Evolutionary conservation across 2,113 vertebrate genomes (phyloP), one percentile per base, ranked within the genome.

Genomic region (Pipa parva): DNA sequence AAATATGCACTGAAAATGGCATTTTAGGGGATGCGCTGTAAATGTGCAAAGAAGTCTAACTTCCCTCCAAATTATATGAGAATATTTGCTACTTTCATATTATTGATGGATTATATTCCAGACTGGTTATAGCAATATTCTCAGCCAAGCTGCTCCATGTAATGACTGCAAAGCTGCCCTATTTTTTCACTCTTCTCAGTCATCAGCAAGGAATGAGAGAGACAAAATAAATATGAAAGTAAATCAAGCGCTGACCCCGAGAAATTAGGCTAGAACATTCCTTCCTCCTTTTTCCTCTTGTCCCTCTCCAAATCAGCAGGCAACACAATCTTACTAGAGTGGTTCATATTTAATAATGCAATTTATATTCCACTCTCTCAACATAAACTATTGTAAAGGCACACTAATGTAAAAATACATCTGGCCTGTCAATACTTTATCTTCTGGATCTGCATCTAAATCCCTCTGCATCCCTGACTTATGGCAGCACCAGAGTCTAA

Each of bases 401-500:
- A 80, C 83, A 77, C 83, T 88, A 88, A 89, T 85, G 87, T 88
- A 89, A 88, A 89, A 88, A 89, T 89, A 88, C 90, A 90, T 89
- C 87, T 88, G 87, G 87, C 85, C 85, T 88, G 89, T 89, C 90
- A 85, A 85, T 85, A 86, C 85, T 91, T 91, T 89, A 91, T 91
- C 90, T 90, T 87, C 84, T 72, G 79, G 80, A 82, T 87, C 86
- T 81, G 87, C 86, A 87, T 83, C 83, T 79, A 82, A 89, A 88
- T 86, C 84, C 85, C 84, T 79, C 83, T 81, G 81, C 84, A 84
- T 81, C 80, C 76, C 75, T 88, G 88, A 90, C 84, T 91, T 90
- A 91, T 84, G 87, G 88, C 80, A 77, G 78, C 83, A 77, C 86
- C 82, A 79, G 81, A 78, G 85, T 84, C 89, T 88, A 87, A 88